These are phyloP conservation scores for Cartodere bifasciata DNA, from an alignment of 2,888 invertebrate species.

Conservation along the genomic window DNA sequence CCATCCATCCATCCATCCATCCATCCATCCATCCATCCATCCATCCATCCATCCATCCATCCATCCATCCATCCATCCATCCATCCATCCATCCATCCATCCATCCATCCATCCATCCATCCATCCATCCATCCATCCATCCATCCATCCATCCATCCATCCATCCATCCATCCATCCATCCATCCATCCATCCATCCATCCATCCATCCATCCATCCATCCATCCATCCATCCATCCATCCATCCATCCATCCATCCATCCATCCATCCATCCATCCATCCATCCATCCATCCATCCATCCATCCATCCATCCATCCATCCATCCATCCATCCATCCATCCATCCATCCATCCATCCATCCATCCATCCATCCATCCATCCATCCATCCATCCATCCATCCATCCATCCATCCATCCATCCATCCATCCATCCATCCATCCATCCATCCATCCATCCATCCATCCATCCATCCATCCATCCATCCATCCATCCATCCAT, in stretches of 20 bases:
- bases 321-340: conserved; percentile 1
- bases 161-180: too few species aligned
- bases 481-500: conserved; percentile 2
- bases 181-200: too few species aligned
- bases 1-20: too few species aligned
- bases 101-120: too few species aligned
- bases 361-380: conserved; percentile 2
- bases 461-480: conserved; percentile 2
- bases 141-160: too few species aligned
- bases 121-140: too few species aligned
- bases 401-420: conserved; percentile 2
- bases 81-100: too few species aligned
- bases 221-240: neutral
- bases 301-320: conserved; percentile 2
- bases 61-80: too few species aligned
- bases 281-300: neutral
- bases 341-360: conserved; percentile 2
- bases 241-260: neutral
- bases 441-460: conserved; percentile 2
- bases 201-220: too few species aligned
- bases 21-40: too few species aligned
- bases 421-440: conserved; percentile 2
- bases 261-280: neutral
- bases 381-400: conserved; percentile 2
- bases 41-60: too few species aligned